Evolutionary conservation across 2,113 vertebrate genomes (phyloP).

Genomic region (Catharus bicknelli): DNA sequence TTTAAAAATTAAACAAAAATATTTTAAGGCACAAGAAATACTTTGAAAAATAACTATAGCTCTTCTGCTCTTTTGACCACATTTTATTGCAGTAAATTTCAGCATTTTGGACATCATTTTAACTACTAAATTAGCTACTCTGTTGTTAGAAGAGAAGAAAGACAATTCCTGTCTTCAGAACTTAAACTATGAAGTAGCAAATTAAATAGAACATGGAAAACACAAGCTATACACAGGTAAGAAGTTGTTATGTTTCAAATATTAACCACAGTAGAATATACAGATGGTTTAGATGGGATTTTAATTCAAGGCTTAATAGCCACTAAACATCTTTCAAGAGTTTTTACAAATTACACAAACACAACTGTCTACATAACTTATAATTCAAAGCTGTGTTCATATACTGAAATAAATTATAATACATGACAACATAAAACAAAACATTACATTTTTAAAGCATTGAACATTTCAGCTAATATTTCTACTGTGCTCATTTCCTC

Average conservation of each 20-base stretch:
- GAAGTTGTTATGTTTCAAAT: not conserved
- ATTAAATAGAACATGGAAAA: not conserved
- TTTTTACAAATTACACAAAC: not conserved
- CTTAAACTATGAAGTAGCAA: not conserved
- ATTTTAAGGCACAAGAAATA: not conserved
- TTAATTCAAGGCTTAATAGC: not conserved
- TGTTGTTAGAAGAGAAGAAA: not conserved
- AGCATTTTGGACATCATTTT: not conserved
- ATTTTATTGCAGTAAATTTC: not conserved
- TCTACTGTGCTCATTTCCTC: not conserved
- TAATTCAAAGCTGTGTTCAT: not conserved
- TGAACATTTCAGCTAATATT: not conserved
- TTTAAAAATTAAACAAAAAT: not conserved
- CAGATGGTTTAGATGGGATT: not conserved
- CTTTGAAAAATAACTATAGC: not conserved
- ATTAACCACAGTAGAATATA: not conserved
- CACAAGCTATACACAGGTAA: not conserved
- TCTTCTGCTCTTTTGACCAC: not conserved
- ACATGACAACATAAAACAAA: not conserved
- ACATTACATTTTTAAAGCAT: not conserved
- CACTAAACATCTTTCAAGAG: not conserved
- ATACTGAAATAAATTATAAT: slow-evolving; percentile 7
- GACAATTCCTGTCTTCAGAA: not conserved
- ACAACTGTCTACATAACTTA: not conserved
- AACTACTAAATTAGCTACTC: not conserved